These are phyloP conservation scores for Falco peregrinus DNA, from an alignment of 2,797 vertebrate genomes.

Conservation along the genomic window DNA sequence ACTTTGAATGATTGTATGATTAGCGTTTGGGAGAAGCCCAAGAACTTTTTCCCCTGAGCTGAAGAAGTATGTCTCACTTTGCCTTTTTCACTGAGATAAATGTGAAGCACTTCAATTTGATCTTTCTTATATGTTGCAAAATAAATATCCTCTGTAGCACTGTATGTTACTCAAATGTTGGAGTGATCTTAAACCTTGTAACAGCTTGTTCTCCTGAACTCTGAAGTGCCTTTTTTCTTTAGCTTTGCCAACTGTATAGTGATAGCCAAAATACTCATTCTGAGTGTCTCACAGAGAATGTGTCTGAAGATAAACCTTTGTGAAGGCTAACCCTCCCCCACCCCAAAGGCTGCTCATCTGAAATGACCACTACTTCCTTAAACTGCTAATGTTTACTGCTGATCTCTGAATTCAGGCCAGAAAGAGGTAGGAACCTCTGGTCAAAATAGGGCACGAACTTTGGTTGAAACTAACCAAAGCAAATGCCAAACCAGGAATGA, in stretches of 20 bases:
- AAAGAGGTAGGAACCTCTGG: not conserved
- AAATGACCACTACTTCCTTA: not conserved
- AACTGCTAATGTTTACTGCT: not conserved
- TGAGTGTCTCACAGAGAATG: not conserved
- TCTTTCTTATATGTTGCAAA: not conserved
- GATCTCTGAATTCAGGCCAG: not conserved
- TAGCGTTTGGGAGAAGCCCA: not conserved
- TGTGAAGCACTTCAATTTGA: not conserved
- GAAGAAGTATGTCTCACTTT: not conserved
- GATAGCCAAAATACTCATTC: not conserved
- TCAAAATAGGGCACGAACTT: not conserved
- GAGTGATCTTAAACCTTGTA: not conserved
- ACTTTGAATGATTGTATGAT: not conserved
- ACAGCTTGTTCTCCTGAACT: not conserved
- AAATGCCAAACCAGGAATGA: not conserved
- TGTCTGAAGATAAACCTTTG: not conserved
- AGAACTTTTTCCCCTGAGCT: not conserved
- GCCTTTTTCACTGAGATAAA: not conserved
- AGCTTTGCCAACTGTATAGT: not conserved
- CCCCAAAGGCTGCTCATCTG: not conserved
- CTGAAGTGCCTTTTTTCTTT: not conserved
- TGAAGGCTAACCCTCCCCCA: not conserved
- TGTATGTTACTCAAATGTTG: not conserved
- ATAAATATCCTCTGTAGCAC: not conserved
- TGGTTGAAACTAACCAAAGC: not conserved